Base-by-base conservation (phyloP, 2,113 vertebrate genomes). In the Chionis minor region DNA sequence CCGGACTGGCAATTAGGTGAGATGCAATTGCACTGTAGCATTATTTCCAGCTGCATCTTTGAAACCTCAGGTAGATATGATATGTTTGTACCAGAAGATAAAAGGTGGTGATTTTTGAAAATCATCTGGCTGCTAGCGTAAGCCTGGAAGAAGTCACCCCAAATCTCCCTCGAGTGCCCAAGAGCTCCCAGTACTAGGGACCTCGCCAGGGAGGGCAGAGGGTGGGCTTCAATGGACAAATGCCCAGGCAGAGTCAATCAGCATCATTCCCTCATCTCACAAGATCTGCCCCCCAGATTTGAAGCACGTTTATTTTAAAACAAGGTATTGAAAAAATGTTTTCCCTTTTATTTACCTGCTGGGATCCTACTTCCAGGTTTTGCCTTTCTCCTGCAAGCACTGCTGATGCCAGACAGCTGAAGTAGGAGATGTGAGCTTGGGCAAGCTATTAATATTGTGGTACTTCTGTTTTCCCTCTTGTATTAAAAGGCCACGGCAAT, bases 381-480 rank as follows among this genome's bases (percentile, higher is more conserved):
- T 94, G 14, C 19, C 10, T 89, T 82, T 90, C 66, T 87, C 45
- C 33, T 70, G 35, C 0, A 1, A 88, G 35, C 32, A 6, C 40
- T 95, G 40, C 56, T 86, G 77, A 51, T 1, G 56, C 49, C 61
- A 82, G 24, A 52, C 30, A 80, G 44, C 58, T 96, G 84, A 94
- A 85, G 86, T 20, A 86, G 73, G 44, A 86, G 61, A 44, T 92
- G 83, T 92, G 73, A 94, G 69, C 44, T 72, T 89, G 81, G 63
- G 56, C 61, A 84, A 88, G 49, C 40, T 27, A 72, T 87, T 87
- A 82, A 94, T 80, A 79, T 51, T 54, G 33, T 23, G 14, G 22
- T 85, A 40, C 83, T 93, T 89, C 77, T 95, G 72, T 79, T 94
- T 96, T 45, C 44, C 40, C 17, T 92, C 80, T 78, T 69, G 44